Conservation (phyloP, 2,888 invertebrate species). For the Eupeodes latifasciatus region DNA sequence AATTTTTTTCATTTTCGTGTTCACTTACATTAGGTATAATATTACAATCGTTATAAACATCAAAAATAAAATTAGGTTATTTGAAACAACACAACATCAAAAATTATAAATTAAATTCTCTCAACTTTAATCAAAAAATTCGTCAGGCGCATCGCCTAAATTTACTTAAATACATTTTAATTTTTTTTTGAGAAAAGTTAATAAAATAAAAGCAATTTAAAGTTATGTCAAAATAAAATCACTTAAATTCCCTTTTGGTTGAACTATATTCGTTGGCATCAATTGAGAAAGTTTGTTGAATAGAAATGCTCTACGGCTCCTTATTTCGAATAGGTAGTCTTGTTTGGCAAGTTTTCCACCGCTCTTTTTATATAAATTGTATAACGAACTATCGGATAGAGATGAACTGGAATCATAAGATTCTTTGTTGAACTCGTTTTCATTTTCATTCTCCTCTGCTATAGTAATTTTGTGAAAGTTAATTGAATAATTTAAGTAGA, state of each 20-base stretch:
- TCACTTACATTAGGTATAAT: background rate
- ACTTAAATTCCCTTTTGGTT: slow-evolving; percentile 90
- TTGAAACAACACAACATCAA: background rate
- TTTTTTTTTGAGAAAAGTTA: background rate
- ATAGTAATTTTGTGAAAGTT: no score
- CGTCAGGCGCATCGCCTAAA: background rate
- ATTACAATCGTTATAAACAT: background rate
- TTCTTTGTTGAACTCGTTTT: slow-evolving; percentile 79
- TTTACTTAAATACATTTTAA: background rate
- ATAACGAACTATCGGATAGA: slow-evolving; percentile 68
- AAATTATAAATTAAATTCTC: slow-evolving; percentile 1
- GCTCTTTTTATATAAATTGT: slow-evolving; percentile 76
- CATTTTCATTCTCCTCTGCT: slow-evolving; percentile 60
- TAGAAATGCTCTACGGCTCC: slow-evolving; percentile 87
- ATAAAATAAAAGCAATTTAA: background rate
- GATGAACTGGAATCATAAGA: slow-evolving; percentile 79
- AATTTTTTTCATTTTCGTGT: background rate
- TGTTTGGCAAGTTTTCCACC: slow-evolving; percentile 80
- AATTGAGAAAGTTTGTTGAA: slow-evolving; percentile 91
- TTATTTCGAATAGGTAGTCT: slow-evolving; percentile 79
- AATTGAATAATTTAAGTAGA: background rate
- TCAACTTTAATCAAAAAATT: background rate
- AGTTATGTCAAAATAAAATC: slow-evolving; percentile 85
- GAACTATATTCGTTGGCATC: slow-evolving; percentile 91
- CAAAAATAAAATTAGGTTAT: slow-evolving; percentile 1